Percentiles rank a stretch among this genome's conserved stretches.
phyloP scores from a whole-genome alignment of 1,140 invertebrate genomes.

The Drosophila equinoxialis region DNA sequence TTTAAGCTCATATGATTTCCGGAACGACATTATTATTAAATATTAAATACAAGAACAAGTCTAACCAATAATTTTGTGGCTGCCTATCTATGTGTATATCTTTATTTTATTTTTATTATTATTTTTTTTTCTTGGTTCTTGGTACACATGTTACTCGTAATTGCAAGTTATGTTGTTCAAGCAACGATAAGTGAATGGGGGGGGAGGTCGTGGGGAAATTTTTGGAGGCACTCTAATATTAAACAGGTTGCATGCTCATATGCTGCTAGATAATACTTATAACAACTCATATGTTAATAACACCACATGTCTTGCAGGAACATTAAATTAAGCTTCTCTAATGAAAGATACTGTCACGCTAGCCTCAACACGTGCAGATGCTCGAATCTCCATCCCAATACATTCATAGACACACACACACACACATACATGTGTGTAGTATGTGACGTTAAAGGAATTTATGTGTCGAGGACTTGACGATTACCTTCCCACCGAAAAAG shows the following conservation, averaged over 20 bases:
- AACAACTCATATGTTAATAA: conserved; percentile 9
- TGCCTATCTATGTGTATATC: too few species aligned
- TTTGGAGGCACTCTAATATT: conserved; percentile 12
- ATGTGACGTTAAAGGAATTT: conserved; percentile 8
- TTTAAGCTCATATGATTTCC: too few species aligned
- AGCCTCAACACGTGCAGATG: conserved; percentile 11
- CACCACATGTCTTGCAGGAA: conserved; percentile 4
- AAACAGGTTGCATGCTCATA: conserved; percentile 11
- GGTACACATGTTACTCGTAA: not conserved
- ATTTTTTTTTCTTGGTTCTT: too few species aligned
- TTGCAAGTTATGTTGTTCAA: not conserved
- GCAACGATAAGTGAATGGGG: not conserved
- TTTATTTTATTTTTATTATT: too few species aligned
- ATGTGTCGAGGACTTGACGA: conserved; percentile 9
- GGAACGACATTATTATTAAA: too few species aligned
- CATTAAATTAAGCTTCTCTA: conserved; percentile 11
- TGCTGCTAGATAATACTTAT: conserved; percentile 3
- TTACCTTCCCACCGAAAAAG: not conserved
- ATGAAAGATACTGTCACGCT: conserved; percentile 13
- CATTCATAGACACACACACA: too few species aligned
- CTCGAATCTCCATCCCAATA: conserved; percentile 7
- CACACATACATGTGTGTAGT: not conserved
- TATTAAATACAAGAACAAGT: too few species aligned
- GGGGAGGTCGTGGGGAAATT: not conserved
- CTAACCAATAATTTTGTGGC: too few species aligned